Evolutionary conservation across 2,888 invertebrate species (phyloP), one percentile per base, ranked within the genome.

Genomic region (Andrena marginata): DNA sequence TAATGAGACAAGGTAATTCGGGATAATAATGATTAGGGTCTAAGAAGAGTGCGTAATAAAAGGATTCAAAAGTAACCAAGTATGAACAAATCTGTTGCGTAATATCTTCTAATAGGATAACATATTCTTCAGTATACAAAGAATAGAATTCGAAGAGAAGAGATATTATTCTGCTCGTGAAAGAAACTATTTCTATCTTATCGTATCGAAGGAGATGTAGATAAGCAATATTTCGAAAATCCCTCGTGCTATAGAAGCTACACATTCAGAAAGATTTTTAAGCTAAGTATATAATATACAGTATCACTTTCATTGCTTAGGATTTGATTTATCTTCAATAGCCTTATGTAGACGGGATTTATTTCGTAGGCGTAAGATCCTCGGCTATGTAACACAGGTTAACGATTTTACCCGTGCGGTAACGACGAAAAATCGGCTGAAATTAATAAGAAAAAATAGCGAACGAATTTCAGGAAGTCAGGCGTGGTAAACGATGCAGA

Each of bases 401-500:
- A 59, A 8, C 48, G n/a, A 26, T 48, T 42, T 20, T 29, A 10
- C 26, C 56, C 31, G n/a, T 7, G 26, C n/a, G 51, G 7, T 62
- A 65, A 42, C 49, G 51, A 23, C 0, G 31, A 23, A 67, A 29
- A 60, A 51, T 62, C 6, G 23, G 16, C 23, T 33, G n/a, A 54
- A 35, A 67, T 49, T 29, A 77, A 77, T 69, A 42, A 16, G 8
- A n/a, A 48, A 10, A 35, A 42, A 42, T 16, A 42, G 42, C 16
- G 33, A 8, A 33, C 35, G 65, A 42, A 65, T 62, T 82, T 84
- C 80, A 81, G 80, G 85, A 85, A 87, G 77, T 49, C 23, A 31
- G 68, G 2, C 54, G 56, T 71, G 54, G 65, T 62, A 69, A 84
- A 71, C 81, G 82, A 89, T 81, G 82, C 76, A 80, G 85, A 88